Evolutionary conservation across 2,797 vertebrate species (phyloP).

Genomic region (Pelochelys cantorii): DNA sequence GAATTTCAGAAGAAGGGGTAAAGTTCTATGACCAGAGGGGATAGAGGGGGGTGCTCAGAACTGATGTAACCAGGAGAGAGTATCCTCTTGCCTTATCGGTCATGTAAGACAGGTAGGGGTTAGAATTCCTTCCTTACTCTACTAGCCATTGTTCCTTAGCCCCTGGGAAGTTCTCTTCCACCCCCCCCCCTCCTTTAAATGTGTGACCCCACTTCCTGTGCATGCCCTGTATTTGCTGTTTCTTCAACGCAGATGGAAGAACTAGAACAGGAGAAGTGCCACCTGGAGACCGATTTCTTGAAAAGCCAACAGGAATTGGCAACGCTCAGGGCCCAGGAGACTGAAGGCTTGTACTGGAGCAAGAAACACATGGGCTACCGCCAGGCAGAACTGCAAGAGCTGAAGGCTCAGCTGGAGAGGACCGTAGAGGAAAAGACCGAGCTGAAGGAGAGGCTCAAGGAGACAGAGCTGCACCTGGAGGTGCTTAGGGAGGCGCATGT

Average conservation of each 20-base stretch:
- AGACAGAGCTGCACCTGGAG: conserved; percentile 68
- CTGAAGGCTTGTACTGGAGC: conserved; percentile 75
- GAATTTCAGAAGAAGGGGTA: background rate
- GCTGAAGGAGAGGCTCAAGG: conserved; percentile 71
- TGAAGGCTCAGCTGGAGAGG: conserved; percentile 71
- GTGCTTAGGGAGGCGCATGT: conserved; percentile 68
- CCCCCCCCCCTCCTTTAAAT: background rate
- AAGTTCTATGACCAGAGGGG: background rate
- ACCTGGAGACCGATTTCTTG: conserved; percentile 72
- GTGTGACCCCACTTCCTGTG: background rate
- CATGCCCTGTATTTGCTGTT: conserved; percentile 12
- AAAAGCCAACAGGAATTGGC: conserved; percentile 71
- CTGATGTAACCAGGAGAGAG: background rate
- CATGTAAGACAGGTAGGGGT: accelerated
- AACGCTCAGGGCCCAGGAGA: conserved; percentile 59
- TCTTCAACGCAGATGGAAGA: conserved; percentile 70
- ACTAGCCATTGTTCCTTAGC: background rate
- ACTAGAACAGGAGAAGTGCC: conserved; percentile 64
- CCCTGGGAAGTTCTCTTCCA: background rate
- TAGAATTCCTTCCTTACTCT: background rate
- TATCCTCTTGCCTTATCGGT: background rate
- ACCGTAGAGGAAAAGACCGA: conserved; percentile 78
- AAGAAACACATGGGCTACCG: conserved; percentile 74
- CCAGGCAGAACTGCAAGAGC: conserved; percentile 74
- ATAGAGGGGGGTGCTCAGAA: background rate